Percentiles rank a stretch among this genome's conserved stretches.
Evolutionary conservation across 37 sponge, comb jelly and placozoan genomes (phyloP).

Genomic region (Beroe ovata): DNA sequence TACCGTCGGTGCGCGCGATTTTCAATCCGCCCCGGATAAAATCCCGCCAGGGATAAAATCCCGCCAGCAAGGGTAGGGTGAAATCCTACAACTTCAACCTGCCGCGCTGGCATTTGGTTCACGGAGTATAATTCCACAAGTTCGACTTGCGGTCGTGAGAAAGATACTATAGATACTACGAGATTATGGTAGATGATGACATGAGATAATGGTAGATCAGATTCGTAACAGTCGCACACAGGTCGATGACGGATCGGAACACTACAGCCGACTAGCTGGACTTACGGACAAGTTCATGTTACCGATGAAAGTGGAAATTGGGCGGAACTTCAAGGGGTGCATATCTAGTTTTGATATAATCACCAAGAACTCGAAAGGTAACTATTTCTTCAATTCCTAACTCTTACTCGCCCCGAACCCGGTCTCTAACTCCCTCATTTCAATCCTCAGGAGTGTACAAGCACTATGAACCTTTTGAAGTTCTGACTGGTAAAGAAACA

Average conservation of each 20-base stretch:
- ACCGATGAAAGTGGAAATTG: conserved; percentile 47
- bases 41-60: too few relatives aligned
- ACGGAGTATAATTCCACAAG: too few relatives aligned
- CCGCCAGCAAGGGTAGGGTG: too few relatives aligned
- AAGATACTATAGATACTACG: too few relatives aligned
- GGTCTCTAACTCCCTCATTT: background rate
- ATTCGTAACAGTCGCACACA: too few relatives aligned
- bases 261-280: background rate
- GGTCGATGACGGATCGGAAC: conserved; percentile 55
- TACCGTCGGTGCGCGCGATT: too few relatives aligned
- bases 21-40: too few relatives aligned
- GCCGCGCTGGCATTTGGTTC: too few relatives aligned
- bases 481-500: background rate
- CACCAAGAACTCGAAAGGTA: conserved; percentile 51
- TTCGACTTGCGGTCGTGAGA: too few relatives aligned
- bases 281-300: conserved; percentile 58
- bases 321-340: conserved; percentile 12
- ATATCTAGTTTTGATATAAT: conserved; percentile 61
- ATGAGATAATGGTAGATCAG: too few relatives aligned
- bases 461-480: conserved; percentile 27
- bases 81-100: too few relatives aligned
- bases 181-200: too few relatives aligned
- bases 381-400: background rate
- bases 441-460: background rate
- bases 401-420: background rate